phyloP scores from a whole-genome alignment of 1,140 invertebrate genomes.

The Calosoma granatense region DNA sequence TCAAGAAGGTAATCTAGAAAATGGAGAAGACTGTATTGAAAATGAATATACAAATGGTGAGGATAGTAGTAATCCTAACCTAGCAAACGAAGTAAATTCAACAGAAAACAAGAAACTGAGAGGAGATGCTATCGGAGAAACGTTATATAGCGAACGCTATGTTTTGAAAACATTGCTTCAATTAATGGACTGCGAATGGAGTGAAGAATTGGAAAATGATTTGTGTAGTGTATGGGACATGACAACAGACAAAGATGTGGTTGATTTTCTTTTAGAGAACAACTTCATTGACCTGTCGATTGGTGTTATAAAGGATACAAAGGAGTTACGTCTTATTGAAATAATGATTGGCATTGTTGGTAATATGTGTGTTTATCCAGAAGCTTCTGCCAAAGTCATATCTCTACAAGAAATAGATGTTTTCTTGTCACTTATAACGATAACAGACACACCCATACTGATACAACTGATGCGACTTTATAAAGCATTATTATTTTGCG shows the following conservation, averaged over 20 bases:
- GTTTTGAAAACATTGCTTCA: slow-evolving; percentile 54
- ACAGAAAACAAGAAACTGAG: slow-evolving; percentile 38
- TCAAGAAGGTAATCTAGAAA: no score
- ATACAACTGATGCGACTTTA: slow-evolving; percentile 57
- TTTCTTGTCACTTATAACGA: slow-evolving; percentile 44
- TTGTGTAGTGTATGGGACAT: slow-evolving; percentile 70
- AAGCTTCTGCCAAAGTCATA: slow-evolving; percentile 30
- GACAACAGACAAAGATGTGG: slow-evolving; percentile 59
- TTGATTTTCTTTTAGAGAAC: slow-evolving; percentile 51
- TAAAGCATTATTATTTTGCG: slow-evolving; percentile 41
- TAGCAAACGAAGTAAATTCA: not conserved
- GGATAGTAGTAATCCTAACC: not conserved
- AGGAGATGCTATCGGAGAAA: slow-evolving; percentile 64
- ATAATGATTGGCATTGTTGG: slow-evolving; percentile 61
- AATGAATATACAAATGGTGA: no score
- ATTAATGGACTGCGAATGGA: slow-evolving; percentile 37
- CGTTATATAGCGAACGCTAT: slow-evolving; percentile 62
- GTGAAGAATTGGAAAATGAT: slow-evolving; percentile 50
- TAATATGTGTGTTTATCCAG: slow-evolving; percentile 54
- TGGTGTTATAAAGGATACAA: slow-evolving; percentile 33
- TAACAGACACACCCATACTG: slow-evolving; percentile 50
- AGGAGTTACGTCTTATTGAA: slow-evolving; percentile 51
- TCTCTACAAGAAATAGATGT: slow-evolving; percentile 21
- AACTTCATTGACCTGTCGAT: slow-evolving; percentile 48
- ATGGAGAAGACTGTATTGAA: no score